Percentiles rank a stretch among this genome's conserved stretches.
Evolutionary conservation across 2,113 vertebrate species (phyloP).

Genomic region (Felis catus): DNA sequence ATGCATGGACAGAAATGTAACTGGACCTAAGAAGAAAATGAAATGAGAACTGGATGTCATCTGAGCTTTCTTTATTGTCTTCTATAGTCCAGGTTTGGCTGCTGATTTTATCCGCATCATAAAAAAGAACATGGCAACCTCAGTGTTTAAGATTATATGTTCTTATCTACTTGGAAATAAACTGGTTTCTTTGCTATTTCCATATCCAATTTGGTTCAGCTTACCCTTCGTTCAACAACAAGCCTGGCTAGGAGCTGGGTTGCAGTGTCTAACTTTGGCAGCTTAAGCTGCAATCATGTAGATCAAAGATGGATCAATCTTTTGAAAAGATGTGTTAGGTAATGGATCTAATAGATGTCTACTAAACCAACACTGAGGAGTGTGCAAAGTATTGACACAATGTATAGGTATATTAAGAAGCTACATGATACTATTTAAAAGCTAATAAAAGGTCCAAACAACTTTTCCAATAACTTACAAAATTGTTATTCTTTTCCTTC

Average conservation of each 20-base stretch:
- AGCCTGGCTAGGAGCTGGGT: background rate
- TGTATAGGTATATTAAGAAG: background rate
- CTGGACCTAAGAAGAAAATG: background rate
- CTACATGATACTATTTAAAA: background rate
- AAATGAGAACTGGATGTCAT: background rate
- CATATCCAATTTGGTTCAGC: background rate
- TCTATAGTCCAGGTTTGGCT: background rate
- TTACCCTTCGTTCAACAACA: background rate
- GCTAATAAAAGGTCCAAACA: background rate
- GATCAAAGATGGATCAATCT: background rate
- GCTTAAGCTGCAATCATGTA: background rate
- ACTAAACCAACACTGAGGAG: background rate
- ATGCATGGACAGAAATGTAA: background rate
- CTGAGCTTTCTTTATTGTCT: background rate
- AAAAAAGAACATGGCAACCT: background rate
- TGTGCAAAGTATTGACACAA: background rate
- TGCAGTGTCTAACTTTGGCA: background rate
- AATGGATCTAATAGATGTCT: background rate
- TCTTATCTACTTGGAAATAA: background rate
- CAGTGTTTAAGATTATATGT: background rate
- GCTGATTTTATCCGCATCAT: background rate
- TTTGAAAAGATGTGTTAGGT: background rate
- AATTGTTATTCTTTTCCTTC: background rate
- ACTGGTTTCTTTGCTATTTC: constrained; percentile 23
- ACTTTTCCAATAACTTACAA: background rate